Evolutionary conservation across 2,888 invertebrate species (phyloP).

Genomic region (Archips xylosteana): DNA sequence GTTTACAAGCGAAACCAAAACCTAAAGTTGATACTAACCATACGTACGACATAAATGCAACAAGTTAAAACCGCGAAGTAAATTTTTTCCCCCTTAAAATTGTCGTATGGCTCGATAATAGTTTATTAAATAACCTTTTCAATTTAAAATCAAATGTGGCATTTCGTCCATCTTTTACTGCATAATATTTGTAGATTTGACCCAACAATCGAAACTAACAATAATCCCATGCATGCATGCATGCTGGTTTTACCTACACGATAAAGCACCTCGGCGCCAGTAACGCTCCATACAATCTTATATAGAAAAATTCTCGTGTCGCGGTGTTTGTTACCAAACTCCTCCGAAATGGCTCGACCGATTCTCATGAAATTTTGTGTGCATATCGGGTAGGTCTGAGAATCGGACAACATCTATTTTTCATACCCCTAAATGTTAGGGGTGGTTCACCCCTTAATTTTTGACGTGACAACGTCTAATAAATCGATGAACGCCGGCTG

Average conservation of each 20-base stretch:
- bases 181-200: slow-evolving; percentile 71
- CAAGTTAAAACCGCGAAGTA: not conserved
- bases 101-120: not conserved
- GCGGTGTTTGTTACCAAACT: too few species aligned
- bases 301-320: too few species aligned
- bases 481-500: too few species aligned
- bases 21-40: not conserved
- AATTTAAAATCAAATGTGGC: not conserved
- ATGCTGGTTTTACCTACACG: slow-evolving; percentile 69
- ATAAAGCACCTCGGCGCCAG: slow-evolving; percentile 54
- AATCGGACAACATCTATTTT: too few species aligned
- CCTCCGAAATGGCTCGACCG: too few species aligned
- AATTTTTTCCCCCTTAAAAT: not conserved
- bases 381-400: too few species aligned
- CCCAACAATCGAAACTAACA: slow-evolving; percentile 68
- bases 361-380: too few species aligned
- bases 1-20: not conserved
- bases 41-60: not conserved
- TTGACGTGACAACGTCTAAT: too few species aligned
- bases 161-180: slow-evolving; percentile 47
- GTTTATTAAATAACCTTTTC: not conserved
- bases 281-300: not conserved
- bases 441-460: too few species aligned
- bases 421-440: too few species aligned
- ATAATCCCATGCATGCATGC: slow-evolving; percentile 66